Conservation (phyloP, 2,113 vertebrate genomes). For the Phylloscopus trochiloides region DNA sequence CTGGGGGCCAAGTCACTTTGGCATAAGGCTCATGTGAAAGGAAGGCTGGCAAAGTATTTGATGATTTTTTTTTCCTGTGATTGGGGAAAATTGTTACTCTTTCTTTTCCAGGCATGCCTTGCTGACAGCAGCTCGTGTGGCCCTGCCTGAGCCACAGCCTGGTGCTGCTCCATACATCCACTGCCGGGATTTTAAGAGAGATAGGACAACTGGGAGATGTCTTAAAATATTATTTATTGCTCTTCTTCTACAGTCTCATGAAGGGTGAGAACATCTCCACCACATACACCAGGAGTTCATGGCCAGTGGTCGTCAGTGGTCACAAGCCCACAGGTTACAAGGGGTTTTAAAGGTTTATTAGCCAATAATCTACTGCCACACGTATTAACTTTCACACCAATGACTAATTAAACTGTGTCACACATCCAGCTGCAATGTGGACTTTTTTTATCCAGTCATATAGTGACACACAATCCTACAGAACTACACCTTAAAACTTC, state of each 20-base stretch:
- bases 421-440: neutral
- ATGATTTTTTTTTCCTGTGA: neutral
- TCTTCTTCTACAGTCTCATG: neutral
- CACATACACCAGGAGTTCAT: neutral
- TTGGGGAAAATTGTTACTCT: neutral
- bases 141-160: neutral
- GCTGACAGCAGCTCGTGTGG: fast-evolving
- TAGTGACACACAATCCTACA: no score
- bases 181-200: neutral
- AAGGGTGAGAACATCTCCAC: neutral
- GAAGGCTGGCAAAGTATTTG: neutral
- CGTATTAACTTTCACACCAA: neutral
- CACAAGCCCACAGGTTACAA: neutral
- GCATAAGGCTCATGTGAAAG: neutral
- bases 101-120: neutral
- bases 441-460: neutral
- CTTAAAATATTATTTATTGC: neutral
- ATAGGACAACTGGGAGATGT: neutral
- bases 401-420: no score
- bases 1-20: neutral
- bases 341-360: neutral
- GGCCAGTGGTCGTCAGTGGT: neutral
- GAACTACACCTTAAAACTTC: no score
- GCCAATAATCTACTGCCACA: neutral
- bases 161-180: neutral